Conservation (phyloP, 2,888 invertebrate genomes). For the Latrodectus hesperus region DNA sequence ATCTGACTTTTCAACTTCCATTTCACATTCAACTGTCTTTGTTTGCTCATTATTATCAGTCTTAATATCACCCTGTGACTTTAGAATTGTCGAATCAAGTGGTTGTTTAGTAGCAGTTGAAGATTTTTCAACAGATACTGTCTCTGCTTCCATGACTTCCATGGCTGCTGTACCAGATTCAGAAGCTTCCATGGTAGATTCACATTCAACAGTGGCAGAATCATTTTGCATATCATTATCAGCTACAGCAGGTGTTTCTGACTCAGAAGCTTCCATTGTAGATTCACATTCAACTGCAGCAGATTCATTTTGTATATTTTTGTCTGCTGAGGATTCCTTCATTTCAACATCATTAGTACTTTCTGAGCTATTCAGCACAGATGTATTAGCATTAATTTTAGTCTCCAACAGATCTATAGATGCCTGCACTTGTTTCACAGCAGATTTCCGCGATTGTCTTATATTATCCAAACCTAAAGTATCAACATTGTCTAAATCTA, state of each 20-base stretch:
- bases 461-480: conserved; percentile 93
- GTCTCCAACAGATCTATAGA: conserved; percentile 88
- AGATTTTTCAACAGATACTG: no score
- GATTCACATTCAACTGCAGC: neutral
- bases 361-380: neutral
- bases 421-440: conserved; percentile 91
- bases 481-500: conserved; percentile 90
- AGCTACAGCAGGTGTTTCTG: neutral
- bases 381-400: conserved; percentile 72
- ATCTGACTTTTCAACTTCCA: conserved; percentile 1
- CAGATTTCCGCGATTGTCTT: conserved; percentile 87
- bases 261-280: no score
- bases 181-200: no score
- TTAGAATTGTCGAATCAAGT: neutral
- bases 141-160: neutral
- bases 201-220: neutral
- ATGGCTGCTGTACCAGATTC: neutral
- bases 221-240: neutral
- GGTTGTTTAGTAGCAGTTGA: neutral
- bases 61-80: no score
- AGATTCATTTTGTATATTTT: neutral
- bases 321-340: neutral
- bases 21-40: neutral
- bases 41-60: no score
- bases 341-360: neutral